Percentiles rank a stretch among this genome's conserved stretches.
phyloP scores from a whole-genome alignment of 2,797 vertebrate genomes.

The Pangasius krempfi region DNA sequence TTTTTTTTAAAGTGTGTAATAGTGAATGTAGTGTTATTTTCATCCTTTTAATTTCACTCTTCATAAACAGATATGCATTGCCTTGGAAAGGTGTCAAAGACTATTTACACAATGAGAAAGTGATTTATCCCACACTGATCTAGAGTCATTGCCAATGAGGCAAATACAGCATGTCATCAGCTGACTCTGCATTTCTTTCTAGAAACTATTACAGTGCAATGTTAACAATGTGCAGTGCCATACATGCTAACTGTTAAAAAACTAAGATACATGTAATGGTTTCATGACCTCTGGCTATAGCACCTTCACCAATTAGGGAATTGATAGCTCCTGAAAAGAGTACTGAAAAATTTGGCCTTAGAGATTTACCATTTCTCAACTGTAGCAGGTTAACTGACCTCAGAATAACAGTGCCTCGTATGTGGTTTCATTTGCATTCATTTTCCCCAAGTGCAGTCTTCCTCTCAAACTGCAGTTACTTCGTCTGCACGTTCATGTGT shows the following conservation, averaged over 20 bases:
- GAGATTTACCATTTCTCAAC: constrained; percentile 38
- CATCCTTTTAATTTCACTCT: constrained; percentile 14
- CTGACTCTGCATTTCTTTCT: not conserved
- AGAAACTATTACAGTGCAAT: constrained; percentile 39
- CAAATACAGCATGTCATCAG: constrained; percentile 9
- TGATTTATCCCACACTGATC: constrained; percentile 37
- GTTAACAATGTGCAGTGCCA: constrained; percentile 37
- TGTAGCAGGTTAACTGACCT: constrained; percentile 49
- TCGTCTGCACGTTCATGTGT: constrained; percentile 37
- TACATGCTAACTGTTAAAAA: constrained; percentile 4
- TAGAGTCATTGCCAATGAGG: constrained; percentile 59
- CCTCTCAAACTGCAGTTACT: constrained; percentile 52
- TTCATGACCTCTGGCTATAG: not conserved
- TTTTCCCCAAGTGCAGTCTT: constrained; percentile 57
- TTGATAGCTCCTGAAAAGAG: not conserved
- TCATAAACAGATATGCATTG: constrained; percentile 39
- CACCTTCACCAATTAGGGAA: constrained; percentile 16
- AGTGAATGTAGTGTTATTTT: constrained; percentile 34
- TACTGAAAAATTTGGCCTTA: constrained; percentile 42
- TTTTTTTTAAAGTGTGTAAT: not conserved
- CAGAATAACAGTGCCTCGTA: constrained; percentile 52
- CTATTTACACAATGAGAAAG: constrained; percentile 15
- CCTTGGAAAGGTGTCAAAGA: constrained; percentile 20
- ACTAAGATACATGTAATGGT: not conserved
- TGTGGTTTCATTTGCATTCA: constrained; percentile 45